Conservation (phyloP, 2,888 invertebrate genomes). For the Teleiodes luculella region DNA sequence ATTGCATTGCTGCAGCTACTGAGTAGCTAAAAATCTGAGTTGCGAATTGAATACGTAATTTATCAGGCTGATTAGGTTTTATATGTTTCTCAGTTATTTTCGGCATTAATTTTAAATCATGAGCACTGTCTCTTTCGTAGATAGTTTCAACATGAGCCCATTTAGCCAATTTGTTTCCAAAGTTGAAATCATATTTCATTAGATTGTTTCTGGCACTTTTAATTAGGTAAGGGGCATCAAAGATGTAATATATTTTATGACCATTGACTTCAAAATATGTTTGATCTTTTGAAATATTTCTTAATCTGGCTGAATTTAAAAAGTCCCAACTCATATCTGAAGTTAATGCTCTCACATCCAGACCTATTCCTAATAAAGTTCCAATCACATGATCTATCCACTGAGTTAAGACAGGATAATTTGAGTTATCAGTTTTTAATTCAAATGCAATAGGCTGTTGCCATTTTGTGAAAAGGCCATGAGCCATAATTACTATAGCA, state of each 20-base stretch:
- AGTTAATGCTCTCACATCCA: slow-evolving; percentile 4
- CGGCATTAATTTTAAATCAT: slow-evolving; percentile 8
- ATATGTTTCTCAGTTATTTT: slow-evolving; percentile 8
- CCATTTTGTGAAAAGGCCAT: slow-evolving; percentile 1
- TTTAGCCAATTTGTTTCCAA: slow-evolving; percentile 1
- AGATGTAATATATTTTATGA: slow-evolving; percentile 5
- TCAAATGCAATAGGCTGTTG: slow-evolving; percentile 9
- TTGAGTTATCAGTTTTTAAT: neutral
- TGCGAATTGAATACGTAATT: neutral
- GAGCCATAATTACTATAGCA: neutral
- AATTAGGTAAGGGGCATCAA: slow-evolving; percentile 5
- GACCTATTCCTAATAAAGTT: slow-evolving; percentile 2
- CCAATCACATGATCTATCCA: slow-evolving; percentile 8
- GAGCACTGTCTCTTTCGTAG: slow-evolving; percentile 1
- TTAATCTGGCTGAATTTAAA: neutral
- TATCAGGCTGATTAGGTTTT: neutral
- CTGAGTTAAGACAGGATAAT: neutral
- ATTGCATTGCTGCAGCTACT: slow-evolving; percentile 3
- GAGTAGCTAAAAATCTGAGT: slow-evolving; percentile 5
- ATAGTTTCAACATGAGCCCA: slow-evolving; percentile 5
- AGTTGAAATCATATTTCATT: slow-evolving; percentile 9
- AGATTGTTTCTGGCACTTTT: slow-evolving; percentile 5
- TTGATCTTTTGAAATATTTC: neutral
- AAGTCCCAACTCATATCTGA: slow-evolving; percentile 5
- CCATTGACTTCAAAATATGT: slow-evolving; percentile 6